phyloP scores from a whole-genome alignment of 2,113 vertebrate species.

The Addax nasomaculatus region DNA sequence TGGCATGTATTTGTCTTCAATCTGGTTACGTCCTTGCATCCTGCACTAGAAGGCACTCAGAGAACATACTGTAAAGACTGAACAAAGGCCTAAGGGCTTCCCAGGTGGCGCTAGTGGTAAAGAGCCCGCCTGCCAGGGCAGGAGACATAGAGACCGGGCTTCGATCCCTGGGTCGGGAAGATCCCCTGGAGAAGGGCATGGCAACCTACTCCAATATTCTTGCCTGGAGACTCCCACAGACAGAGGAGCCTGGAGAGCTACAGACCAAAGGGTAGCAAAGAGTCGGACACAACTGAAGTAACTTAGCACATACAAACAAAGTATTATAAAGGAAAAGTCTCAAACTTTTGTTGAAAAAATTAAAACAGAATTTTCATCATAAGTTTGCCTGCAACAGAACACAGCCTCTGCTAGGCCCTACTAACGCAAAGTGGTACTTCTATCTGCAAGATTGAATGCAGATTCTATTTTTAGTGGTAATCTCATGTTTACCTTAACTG shows the following conservation, averaged over 20 bases:
- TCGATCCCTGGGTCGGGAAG: neutral
- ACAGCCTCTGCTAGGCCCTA: neutral
- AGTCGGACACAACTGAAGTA: neutral
- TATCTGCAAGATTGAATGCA: neutral
- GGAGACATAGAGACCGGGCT: neutral
- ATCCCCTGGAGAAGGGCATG: neutral
- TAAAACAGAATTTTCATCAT: neutral
- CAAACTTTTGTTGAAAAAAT: conserved; percentile 7
- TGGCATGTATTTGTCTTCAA: neutral
- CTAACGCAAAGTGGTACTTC: neutral
- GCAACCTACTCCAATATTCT: neutral
- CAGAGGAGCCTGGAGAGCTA: neutral
- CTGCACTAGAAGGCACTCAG: neutral
- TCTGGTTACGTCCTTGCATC: neutral
- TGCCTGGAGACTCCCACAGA: neutral
- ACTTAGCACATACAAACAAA: neutral
- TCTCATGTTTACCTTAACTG: conserved; percentile 37
- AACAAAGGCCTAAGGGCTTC: neutral
- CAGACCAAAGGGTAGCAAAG: neutral
- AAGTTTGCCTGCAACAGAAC: neutral
- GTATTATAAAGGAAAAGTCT: neutral
- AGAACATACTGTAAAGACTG: neutral
- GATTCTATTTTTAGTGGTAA: conserved; percentile 27
- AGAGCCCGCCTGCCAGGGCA: neutral
- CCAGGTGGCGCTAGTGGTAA: neutral